Base-by-base conservation (phyloP, 2,888 invertebrate genomes). In the Helleia helle region DNA sequence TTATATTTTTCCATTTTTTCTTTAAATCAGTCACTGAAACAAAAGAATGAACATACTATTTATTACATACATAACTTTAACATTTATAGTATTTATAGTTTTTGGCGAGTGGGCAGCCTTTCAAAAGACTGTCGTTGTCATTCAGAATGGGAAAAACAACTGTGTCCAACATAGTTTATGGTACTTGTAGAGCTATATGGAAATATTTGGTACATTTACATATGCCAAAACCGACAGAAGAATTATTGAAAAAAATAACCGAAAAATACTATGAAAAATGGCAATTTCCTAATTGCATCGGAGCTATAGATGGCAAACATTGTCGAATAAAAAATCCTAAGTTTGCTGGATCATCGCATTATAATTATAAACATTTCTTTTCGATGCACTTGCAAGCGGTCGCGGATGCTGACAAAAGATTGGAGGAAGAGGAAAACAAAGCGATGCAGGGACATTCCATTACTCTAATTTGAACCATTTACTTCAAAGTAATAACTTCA, bases 211-310 rank as follows among this genome's bases (percentile, higher is more conserved):
- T 41, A 29, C 27, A 44, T 36, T 11, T 50, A 48, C 36, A 42
- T 24, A 39, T 43, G 43, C 50, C 51, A 39, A 29, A 45, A 47
- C 52, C 50, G 18, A 50, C 49, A 29, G 36, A 25, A 42, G 44
- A 49, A 24, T n/a, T 26, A 31, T 44, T 50, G 31, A 52, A 48
- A 44, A 49, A 41, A 22, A 41, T 49, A 36, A 4, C 47, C 15
- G 41, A 47, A 38, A 25, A 47, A 31, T 51, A 38, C 30, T 40
- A 40, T 30, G 30, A 36, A 41, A 51, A 41, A 41, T 55, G 52
- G 53, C 47, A 50, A 42, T 52, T 52, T 45, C 48, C 50, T 34
- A 51, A 54, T 41, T 52, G n/a, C n/a, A n/a, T n/a, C n/a, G n/a
- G n/a, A n/a, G n/a, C n/a, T n/a, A n/a, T n/a, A n/a, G n/a, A n/a